Percentiles rank a stretch among this genome's conserved stretches.
Evolutionary conservation across 2,113 vertebrate species (phyloP).

Genomic region (Brachionichthys hirsutus): DNA sequence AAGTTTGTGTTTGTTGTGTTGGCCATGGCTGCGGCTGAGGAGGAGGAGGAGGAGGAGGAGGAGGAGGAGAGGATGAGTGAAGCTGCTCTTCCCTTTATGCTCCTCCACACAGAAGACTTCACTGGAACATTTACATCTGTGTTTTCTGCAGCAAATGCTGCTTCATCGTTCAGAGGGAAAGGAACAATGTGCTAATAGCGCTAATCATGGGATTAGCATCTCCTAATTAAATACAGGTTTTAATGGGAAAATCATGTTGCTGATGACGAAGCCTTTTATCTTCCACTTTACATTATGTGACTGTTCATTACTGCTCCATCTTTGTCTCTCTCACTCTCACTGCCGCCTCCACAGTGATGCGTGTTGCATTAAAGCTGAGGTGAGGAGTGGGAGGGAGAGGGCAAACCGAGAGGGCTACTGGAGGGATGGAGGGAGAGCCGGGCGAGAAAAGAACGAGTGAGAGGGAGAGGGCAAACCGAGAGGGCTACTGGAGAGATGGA

Average conservation of each 20-base stretch:
- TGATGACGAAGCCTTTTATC: slow-evolving; percentile 35
- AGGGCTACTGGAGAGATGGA: slow-evolving; percentile 68
- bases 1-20: too few relatives aligned
- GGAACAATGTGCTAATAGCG: too few relatives aligned
- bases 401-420: slow-evolving; percentile 69
- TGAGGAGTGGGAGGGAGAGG: slow-evolving; percentile 76
- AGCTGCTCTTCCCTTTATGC: slow-evolving; percentile 7
- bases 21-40: too few relatives aligned
- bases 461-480: slow-evolving; percentile 73
- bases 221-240: too few relatives aligned
- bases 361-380: slow-evolving; percentile 71
- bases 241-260: not conserved
- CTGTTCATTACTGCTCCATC: slow-evolving; percentile 44
- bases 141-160: not conserved
- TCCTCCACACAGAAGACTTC: not conserved
- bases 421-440: slow-evolving; percentile 63
- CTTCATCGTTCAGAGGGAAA: too few relatives aligned
- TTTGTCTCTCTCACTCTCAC: slow-evolving; percentile 38
- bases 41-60: too few relatives aligned
- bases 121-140: not conserved
- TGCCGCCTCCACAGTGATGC: slow-evolving; percentile 69
- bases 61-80: too few relatives aligned
- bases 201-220: too few relatives aligned
- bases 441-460: slow-evolving; percentile 61
- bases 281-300: slow-evolving; percentile 38